These are phyloP conservation scores for Apis dorsata DNA, from an alignment of 1,140 invertebrate genomes.

Conservation along the genomic window DNA sequence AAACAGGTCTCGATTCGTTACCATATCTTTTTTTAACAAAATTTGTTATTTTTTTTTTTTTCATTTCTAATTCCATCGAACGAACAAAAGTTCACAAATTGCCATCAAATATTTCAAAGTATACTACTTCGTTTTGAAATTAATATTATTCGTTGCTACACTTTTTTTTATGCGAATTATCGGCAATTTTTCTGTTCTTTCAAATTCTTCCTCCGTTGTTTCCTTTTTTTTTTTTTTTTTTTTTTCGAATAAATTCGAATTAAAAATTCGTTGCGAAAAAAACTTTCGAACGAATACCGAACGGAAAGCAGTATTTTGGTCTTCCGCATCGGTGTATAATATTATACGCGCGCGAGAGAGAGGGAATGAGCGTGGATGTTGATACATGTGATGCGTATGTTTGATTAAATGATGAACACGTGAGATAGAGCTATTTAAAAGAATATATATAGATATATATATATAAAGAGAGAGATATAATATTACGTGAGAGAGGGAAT, in stretches of 20 bases:
- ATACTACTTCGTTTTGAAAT: too few species aligned
- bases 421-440: conserved; percentile 56
- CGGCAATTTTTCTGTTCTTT: too few species aligned
- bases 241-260: background rate
- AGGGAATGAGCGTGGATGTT: conserved; percentile 28
- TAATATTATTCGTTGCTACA: too few species aligned
- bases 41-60: background rate
- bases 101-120: too few species aligned
- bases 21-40: too few species aligned
- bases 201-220: background rate
- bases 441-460: background rate
- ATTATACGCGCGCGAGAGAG: conserved; percentile 36
- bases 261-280: background rate
- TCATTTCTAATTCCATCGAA: too few species aligned
- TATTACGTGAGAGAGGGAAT: conserved; percentile 53
- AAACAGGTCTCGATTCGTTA: background rate
- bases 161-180: too few species aligned
- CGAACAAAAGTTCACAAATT: too few species aligned
- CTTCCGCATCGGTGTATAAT: conserved; percentile 54
- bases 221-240: too few species aligned
- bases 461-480: conserved; percentile 36
- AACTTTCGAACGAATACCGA: conserved; percentile 53
- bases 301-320: conserved; percentile 63
- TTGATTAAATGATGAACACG: background rate
- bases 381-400: conserved; percentile 3